Evolutionary conservation across 2,797 vertebrate genomes (phyloP), one percentile per base, ranked within the genome.

Genomic region (Mormyrops boulengeri): DNA sequence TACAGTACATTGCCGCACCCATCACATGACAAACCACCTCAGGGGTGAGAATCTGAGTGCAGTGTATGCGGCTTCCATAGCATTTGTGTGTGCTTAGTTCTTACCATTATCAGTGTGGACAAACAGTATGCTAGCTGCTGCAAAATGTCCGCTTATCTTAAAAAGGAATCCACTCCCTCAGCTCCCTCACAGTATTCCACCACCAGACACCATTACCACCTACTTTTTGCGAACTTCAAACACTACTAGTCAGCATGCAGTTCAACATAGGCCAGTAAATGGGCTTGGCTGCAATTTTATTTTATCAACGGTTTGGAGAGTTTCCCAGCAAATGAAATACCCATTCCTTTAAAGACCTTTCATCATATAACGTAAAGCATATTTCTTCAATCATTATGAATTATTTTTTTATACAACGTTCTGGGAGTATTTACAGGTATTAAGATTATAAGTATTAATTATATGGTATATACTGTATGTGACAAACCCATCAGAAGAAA

Each of bases 161-260:
- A 53, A 87, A 53, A 87, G 12, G 3, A 87, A 87, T 53, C 30
- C 85, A 34, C 22, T 34, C 26, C 47, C 11, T 14, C 50, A 26
- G 50, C 47, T 47, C 19, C 84, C 49, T 11, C 84, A 44, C 73
- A 44, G n/a, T 80, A 80, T 50, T 87, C 85, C 22, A 50, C 85
- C 22, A n/a, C 49, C 30, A 87, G 14, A 87, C 85, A 17, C 47
- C 44, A 84, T 49, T 49, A 84, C 80, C 30, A 84, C 19, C 6
- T 84, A 26, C 41, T 49, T 73, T 38, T 73, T 73, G 30, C 49
- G 57, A 57, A 53, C 49, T 53, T 53, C 85, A 87, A 55, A 53
- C 85, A 87, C 47, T 53, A 87, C 85, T 52, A 34, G 85, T 87
- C 52, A 87, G 50, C 52, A 87, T 57, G 85, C n/a, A 86, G 22